These are phyloP conservation scores for Rhombomys opimus DNA, from an alignment of 2,113 vertebrate genomes.

Conservation along the genomic window DNA sequence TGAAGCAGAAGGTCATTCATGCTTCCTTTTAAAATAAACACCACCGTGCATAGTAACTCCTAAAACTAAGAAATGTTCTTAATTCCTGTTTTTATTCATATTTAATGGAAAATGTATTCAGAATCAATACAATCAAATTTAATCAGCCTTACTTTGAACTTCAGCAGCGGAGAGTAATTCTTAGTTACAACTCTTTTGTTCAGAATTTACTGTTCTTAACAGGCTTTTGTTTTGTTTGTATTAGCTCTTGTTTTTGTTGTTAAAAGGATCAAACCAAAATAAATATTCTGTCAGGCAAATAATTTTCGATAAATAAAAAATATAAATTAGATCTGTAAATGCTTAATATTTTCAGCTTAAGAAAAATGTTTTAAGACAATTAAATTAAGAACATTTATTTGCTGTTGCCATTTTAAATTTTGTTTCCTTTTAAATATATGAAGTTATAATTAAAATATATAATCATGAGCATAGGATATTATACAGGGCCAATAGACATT, in stretches of 20 bases:
- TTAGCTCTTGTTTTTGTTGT: conserved; percentile 19
- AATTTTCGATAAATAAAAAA: conserved; percentile 51
- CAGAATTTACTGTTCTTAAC: not conserved
- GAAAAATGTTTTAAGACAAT: conserved; percentile 27
- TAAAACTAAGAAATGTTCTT: conserved; percentile 33
- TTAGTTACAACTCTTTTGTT: not conserved
- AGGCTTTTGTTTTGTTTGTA: conserved; percentile 7
- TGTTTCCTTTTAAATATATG: conserved; percentile 22
- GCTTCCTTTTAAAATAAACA: conserved; percentile 9
- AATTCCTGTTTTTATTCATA: conserved; percentile 2
- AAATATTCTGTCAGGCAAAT: conserved; percentile 17
- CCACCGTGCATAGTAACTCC: not conserved
- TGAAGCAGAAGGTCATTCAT: not conserved
- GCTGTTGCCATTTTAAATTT: not conserved
- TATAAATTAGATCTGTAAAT: conserved; percentile 4
- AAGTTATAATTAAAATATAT: conserved; percentile 18
- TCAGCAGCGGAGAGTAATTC: not conserved
- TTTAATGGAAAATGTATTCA: not conserved
- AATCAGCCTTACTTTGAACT: conserved; percentile 39
- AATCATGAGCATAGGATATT: conserved; percentile 40
- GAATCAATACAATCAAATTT: conserved; percentile 26
- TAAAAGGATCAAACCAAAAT: conserved; percentile 54
- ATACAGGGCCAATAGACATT: not conserved
- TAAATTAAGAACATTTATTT: conserved; percentile 39
- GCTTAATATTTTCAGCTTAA: not conserved